Base-by-base conservation (phyloP, 2,888 invertebrate genomes). In the Drosophila imparisetae region DNA sequence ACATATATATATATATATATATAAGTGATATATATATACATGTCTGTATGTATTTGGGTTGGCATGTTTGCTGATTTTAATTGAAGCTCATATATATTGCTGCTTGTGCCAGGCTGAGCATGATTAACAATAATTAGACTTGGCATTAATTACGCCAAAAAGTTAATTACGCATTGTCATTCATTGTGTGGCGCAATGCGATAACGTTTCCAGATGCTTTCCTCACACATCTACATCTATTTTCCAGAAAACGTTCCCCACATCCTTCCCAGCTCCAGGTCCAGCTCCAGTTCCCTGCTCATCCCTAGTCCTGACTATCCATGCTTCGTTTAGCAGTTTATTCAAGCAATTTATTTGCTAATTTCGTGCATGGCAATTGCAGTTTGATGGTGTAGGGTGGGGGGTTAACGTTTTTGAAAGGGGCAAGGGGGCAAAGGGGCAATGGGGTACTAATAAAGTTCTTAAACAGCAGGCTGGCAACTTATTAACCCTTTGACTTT, bases 81-180 rank as follows among this genome's bases (percentile, higher is more conserved):
- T 91, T 90, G 87, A 76, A 81, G 83, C 90, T 82, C 86, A 86
- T 92, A 87, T 89, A 90, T 90, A 87, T 82, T 81, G 73, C 73
- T 69, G 75, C 61, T 72, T 66, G 75, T 78, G 87, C 81, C 72
- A 78, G 87, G 78, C 90, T 88, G 84, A 90, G 89, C 91, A 83
- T 91, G 91, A 92, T 91, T 91, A 92, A 91, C 92, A 91, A 91
- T 92, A 91, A 91, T 91, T 91, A 91, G 92, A 89, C 80, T 91
- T 83, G 91, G 91, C 90, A 91, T 91, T 92, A 92, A 91, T 91
- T 91, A 90, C 86, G 91, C 92, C 91, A 89, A 91, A 88, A 91
- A 91, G 92, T 91, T 92, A 92, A 90, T 90, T 88, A 77, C 81
- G 82, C 85, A 81, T 71, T 80, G 72, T 75, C 73, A 80, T 76